Conservation (phyloP, 2,888 invertebrate genomes). For the Macrosoma leucophasiata region DNA sequence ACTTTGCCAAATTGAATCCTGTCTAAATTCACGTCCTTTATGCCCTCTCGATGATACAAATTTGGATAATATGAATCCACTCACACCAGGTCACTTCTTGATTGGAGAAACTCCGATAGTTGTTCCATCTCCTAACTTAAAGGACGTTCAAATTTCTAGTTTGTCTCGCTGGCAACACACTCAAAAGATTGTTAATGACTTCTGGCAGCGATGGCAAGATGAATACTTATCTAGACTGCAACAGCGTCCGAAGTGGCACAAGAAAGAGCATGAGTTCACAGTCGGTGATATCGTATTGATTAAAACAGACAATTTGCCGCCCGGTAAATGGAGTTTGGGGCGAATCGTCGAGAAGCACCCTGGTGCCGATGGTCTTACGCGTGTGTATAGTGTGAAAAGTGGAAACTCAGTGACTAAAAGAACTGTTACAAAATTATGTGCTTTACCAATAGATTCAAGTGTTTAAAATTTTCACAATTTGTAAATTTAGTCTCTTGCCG, state of each 20-base stretch:
- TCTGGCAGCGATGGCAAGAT: slow-evolving; percentile 20
- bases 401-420: slow-evolving; percentile 17
- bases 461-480: neutral
- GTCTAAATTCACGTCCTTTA: slow-evolving; percentile 11
- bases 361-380: slow-evolving; percentile 20
- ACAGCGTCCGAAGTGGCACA: slow-evolving; percentile 20
- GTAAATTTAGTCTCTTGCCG: too few species aligned
- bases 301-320: slow-evolving; percentile 14
- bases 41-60: slow-evolving; percentile 3
- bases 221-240: slow-evolving; percentile 19
- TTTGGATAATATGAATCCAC: slow-evolving; percentile 6
- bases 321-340: slow-evolving; percentile 23
- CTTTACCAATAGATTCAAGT: slow-evolving; percentile 12
- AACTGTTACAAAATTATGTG: slow-evolving; percentile 22
- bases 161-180: slow-evolving; percentile 16
- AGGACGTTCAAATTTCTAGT: slow-evolving; percentile 2
- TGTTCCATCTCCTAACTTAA: slow-evolving; percentile 5
- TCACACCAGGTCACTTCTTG: slow-evolving; percentile 14
- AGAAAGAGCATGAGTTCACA: slow-evolving; percentile 13
- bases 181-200: slow-evolving; percentile 14
- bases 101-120: slow-evolving; percentile 11
- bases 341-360: slow-evolving; percentile 19
- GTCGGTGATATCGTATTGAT: slow-evolving; percentile 17
- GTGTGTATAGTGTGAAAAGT: slow-evolving; percentile 26
- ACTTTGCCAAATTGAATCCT: slow-evolving; percentile 15